phyloP scores from a whole-genome alignment of 2,888 invertebrate genomes.

The Gasteruption jaculator region DNA sequence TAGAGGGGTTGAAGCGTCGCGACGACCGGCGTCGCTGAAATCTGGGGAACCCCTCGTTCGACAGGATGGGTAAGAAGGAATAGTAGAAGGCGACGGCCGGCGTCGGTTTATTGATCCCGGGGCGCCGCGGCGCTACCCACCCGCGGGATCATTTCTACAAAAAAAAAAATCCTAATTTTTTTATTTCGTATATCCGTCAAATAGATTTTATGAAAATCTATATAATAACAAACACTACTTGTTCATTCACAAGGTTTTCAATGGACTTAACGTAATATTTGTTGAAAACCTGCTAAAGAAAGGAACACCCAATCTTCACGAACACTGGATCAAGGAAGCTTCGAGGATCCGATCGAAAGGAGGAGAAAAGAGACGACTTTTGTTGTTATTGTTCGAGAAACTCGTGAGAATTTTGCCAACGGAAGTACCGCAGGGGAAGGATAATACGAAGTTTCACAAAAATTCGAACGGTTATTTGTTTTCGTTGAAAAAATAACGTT shows the following conservation, averaged over 20 bases:
- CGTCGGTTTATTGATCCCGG: constrained; percentile 50
- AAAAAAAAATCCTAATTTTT: constrained; percentile 15
- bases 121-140: constrained; percentile 51
- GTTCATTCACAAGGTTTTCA: too few relatives aligned
- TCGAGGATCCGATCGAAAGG: constrained; percentile 1
- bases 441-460: constrained; percentile 7
- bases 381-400: background rate
- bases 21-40: constrained; percentile 37
- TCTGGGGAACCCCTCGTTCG: constrained; percentile 30
- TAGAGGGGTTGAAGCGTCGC: constrained; percentile 26
- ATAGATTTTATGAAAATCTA: too few relatives aligned
- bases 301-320: background rate
- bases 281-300: too few relatives aligned
- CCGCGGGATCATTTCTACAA: constrained; percentile 47
- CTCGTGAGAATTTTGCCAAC: background rate
- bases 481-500: too few relatives aligned
- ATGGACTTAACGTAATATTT: too few relatives aligned
- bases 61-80: constrained; percentile 41
- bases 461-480: too few relatives aligned
- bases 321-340: background rate
- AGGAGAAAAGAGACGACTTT: background rate
- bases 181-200: too few relatives aligned
- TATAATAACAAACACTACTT: too few relatives aligned
- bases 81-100: constrained; percentile 46
- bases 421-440: constrained; percentile 2